These are phyloP conservation scores for Oreochromis aureus DNA, from an alignment of 2,113 vertebrate genomes.

Conservation along the genomic window DNA sequence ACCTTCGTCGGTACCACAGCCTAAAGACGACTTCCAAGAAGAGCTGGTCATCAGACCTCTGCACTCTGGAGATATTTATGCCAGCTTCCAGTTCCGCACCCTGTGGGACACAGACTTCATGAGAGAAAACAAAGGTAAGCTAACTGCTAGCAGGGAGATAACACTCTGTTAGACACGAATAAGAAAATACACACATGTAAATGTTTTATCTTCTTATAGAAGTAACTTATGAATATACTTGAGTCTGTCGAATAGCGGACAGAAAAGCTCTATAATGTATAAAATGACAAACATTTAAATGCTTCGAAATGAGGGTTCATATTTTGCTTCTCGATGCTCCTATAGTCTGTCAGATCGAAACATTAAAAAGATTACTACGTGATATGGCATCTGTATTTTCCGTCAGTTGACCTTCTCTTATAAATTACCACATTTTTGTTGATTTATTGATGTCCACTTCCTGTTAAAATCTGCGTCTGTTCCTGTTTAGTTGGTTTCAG, in stretches of 20 bases:
- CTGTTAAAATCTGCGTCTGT: not conserved
- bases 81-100: conserved; percentile 91
- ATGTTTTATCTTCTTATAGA: not conserved
- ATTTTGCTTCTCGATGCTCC: not conserved
- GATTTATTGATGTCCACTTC: not conserved
- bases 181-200: not conserved
- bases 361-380: not conserved
- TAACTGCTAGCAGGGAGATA: not conserved
- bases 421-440: not conserved
- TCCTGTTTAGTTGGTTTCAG: not conserved
- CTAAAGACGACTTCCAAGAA: conserved; percentile 77
- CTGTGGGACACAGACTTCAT: conserved; percentile 82
- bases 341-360: not conserved
- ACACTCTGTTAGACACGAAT: not conserved
- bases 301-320: not conserved
- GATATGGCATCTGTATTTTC: not conserved
- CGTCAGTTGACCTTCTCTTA: not conserved
- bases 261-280: not conserved
- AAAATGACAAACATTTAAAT: not conserved
- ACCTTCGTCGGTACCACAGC: not conserved
- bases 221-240: not conserved
- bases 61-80: conserved; percentile 86
- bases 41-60: conserved; percentile 87
- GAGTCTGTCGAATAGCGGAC: not conserved
- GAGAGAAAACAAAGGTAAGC: conserved; percentile 73